Evolutionary conservation across 2,113 vertebrate species (phyloP), one percentile per base, ranked within the genome.

Genomic region (Oostethus manadensis): DNA sequence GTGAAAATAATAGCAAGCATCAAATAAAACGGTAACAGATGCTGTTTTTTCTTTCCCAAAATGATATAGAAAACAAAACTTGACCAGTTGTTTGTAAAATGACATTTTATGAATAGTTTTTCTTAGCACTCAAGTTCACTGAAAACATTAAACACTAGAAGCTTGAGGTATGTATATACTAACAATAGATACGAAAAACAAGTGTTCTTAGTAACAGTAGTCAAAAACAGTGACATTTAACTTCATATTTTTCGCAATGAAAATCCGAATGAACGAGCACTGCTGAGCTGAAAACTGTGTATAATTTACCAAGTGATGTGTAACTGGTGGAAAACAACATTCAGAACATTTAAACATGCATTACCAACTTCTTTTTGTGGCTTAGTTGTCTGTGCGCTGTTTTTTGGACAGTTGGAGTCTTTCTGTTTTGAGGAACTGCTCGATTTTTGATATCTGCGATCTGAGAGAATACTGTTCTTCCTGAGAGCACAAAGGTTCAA

Each of bases 391-490:
- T 16, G 57, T 80, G 44, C 38, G 74, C 40, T 15, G 67, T 80
- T 64, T 84, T 75, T 89, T 89, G 53, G 72, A 51, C n/a, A 71
- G 45, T 15, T 38, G 68, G 18, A 82, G 67, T 56, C 70, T 63
- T 56, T 86, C 88, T 8, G 53, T 46, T 29, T 57, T 64, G 26
- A 89, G 80, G n/a, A 89, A 85, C 62, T 82, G 62, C 53, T 89
- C 75, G 0, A 88, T 87, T 70, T 76, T 86, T 9, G 72, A 74
- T 59, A 90, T 88, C 64, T 89, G 85, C 3, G 60, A 71, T 65
- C 84, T 81, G 64, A 90, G 56, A 1, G 78, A 79, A 5, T 77
- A 74, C 61, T 85, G 84, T 8, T 48, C 69, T 29, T 76, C 75
- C 70, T 78, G 77, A 26, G 84, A 85, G 26, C 40, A 57, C 1